Evolutionary conservation across 2,113 vertebrate species (phyloP), one percentile per base, ranked within the genome.

Genomic region (Stictonetta naevosa): DNA sequence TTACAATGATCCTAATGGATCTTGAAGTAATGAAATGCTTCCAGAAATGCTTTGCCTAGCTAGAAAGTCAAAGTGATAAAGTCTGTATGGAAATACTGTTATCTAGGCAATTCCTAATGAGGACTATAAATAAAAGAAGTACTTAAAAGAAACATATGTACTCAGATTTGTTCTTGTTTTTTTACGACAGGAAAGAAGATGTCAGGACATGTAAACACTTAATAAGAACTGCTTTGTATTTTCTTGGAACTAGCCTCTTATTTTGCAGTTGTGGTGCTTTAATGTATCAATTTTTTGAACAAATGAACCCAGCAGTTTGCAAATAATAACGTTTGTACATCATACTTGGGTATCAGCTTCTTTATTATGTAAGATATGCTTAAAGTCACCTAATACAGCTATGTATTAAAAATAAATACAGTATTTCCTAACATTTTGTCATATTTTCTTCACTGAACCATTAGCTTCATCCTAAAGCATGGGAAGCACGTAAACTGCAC

Each of bases 11-110:
- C 90, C 52, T 78, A 62, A 80, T 78, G 88, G 76, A 59, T 81
- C 26, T 21, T 81, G 83, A 88, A 88, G 56, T 88, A 94, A 94
- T 93, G 74, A 96, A 95, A 83, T 87, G 34, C 66, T 94, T 87
- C 93, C 84, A 93, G 68, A 94, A 92, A 69, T 59, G 34, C 50
- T 77, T 75, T 88, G 33, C 17, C 87, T 90, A 38, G 36, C 23
- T 42, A n/a, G 55, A 67, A 88, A 92, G 68, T 77, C 75, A 59
- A 76, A 95, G 71, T 90, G 3, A 90, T 82, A 40, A 86, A 85
- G 63, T 58, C 50, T 84, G 44, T 40, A 22, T 85, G 53, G 48
- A 79, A 89, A 79, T 92, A 68, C 34, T 68, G 4, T 88, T 83
- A 81, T 93, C 88, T 80, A 77, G 82, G 42, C 79, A 72, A 62